A percentile compares a stretch with the other conserved stretches of the same genome.
Conservation (phyloP, 2,888 invertebrate species). For the Scotopteryx bipunctaria region DNA sequence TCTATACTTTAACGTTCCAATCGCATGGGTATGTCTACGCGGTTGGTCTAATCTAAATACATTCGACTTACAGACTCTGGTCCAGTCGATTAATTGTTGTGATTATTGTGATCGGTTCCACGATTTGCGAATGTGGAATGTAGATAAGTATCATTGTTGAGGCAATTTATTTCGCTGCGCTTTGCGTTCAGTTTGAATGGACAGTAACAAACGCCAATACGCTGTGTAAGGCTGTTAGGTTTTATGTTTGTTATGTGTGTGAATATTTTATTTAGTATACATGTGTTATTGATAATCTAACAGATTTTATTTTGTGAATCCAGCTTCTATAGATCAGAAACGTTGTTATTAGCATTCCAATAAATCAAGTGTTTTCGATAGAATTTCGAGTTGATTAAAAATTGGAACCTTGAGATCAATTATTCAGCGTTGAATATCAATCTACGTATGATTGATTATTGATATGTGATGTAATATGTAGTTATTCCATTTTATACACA, state of each 20-base stretch:
- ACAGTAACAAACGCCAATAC: constrained; percentile 13
- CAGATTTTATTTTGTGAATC: constrained; percentile 34
- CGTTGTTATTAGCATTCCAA: constrained; percentile 34
- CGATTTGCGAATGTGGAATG: constrained; percentile 8
- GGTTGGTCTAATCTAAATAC: neutral
- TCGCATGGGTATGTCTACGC: neutral
- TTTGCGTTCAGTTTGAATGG: constrained; percentile 5
- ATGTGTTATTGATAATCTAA: constrained; percentile 35
- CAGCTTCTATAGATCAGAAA: constrained; percentile 29
- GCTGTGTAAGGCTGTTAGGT: constrained; percentile 1
- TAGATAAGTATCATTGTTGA: constrained; percentile 16
- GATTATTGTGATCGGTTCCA: constrained; percentile 36
- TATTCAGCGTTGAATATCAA: constrained; percentile 21
- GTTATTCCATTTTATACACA: constrained; percentile 56
- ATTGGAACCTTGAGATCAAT: constrained; percentile 19
- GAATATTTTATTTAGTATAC: constrained; percentile 33
- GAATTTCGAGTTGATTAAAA: constrained; percentile 9
- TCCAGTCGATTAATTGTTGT: constrained; percentile 36
- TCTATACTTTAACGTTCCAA: neutral
- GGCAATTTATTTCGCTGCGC: constrained; percentile 3
- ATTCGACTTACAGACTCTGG: neutral
- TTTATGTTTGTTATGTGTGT: constrained; percentile 30
- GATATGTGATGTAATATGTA: constrained; percentile 39
- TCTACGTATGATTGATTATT: constrained; percentile 39
- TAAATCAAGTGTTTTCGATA: neutral